Evolutionary conservation across 2,888 invertebrate species (phyloP), one percentile per base, ranked within the genome.

Genomic region (Amphipoea oculea): DNA sequence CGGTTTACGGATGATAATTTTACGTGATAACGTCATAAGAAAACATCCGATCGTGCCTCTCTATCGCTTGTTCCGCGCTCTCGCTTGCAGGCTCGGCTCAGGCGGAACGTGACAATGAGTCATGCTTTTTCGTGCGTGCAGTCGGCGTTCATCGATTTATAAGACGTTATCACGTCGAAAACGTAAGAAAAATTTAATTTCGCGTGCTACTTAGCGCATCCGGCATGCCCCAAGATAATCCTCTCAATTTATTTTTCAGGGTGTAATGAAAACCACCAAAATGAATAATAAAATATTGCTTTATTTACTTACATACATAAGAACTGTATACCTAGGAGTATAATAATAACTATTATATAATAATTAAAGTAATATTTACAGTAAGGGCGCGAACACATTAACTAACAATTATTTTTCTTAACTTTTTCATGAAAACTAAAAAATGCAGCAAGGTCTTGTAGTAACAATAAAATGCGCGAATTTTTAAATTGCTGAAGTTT

Each of bases 201-300:
- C n/a, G n/a, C n/a, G n/a, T n/a, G n/a, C n/a, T n/a, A n/a, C n/a
- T n/a, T n/a, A n/a, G n/a, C n/a, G n/a, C n/a, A n/a, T n/a, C n/a
- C n/a, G n/a, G n/a, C n/a, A n/a, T n/a, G n/a, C n/a, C 14, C 14
- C 14, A 4, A 0, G 9, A 0, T 9, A 9, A 9, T 42, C 45
- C 11, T 11, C 2, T 11, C 11, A 45, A 45, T 2, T 11, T 23
- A 4, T 57, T 57, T 23, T 23, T 57, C 23, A 57, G 23, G 9
- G 29, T 45, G 4, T 36, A 71, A 62, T 40, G 0, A 63, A 73
- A 54, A 40, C 0, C 20, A 40, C 6, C 1, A 63, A 14, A 12
- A 23, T 60, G 6, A 45, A 67, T 70, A 73, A 82, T 76, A 86
- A 86, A 85, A 83, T 83, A 83, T 83, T 85, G 82, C 82, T 83